These are phyloP conservation scores for Himantopus leucocephalus DNA, from an alignment of 2,113 vertebrate genomes.

Conservation along the genomic window DNA sequence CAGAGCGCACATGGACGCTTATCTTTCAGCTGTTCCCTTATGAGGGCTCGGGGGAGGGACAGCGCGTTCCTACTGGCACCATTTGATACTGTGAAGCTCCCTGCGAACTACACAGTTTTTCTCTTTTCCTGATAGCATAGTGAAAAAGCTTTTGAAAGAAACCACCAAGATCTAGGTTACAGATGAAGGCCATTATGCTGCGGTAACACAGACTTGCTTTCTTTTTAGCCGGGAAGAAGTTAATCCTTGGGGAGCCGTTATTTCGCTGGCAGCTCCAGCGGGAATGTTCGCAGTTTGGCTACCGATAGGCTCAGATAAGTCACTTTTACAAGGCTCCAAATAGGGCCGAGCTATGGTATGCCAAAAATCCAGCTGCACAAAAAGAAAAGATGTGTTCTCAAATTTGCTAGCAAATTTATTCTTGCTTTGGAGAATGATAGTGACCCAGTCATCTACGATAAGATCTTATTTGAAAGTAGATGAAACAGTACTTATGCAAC, in stretches of 20 bases:
- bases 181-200: conserved; percentile 44
- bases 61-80: background rate
- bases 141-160: conserved; percentile 35
- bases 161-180: conserved; percentile 51
- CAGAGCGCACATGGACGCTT: background rate
- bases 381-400: background rate
- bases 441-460: background rate
- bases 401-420: background rate
- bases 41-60: background rate
- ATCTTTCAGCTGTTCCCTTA: background rate
- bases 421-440: background rate
- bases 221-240: background rate
- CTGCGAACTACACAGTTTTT: fast-evolving
- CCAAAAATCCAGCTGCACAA: background rate
- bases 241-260: background rate
- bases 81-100: background rate
- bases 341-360: background rate
- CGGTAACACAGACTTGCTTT: background rate
- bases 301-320: conserved; percentile 31
- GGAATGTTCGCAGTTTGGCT: conserved; percentile 15
- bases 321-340: conserved; percentile 29
- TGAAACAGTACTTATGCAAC: background rate
- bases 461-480: background rate
- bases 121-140: background rate
- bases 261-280: background rate